Percentiles rank a stretch among this genome's conserved stretches.
Conservation (phyloP, 2,113 vertebrate species). For the Dipodomys spectabilis region DNA sequence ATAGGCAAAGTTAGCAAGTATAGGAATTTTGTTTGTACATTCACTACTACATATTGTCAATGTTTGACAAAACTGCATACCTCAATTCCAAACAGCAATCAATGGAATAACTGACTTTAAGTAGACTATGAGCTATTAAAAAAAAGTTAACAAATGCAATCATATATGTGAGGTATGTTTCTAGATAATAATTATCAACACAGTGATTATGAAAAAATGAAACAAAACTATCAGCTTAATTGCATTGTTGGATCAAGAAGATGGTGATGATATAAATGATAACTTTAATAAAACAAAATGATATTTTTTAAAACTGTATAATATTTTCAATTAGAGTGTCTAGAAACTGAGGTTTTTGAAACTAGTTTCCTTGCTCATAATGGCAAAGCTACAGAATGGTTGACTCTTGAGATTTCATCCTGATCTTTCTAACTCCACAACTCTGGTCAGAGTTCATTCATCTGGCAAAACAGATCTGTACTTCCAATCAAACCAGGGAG, state of each 20-base stretch:
- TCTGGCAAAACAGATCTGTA: not conserved
- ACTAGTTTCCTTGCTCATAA: fast-evolving
- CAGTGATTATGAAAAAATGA: not conserved
- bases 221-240: not conserved
- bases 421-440: not conserved
- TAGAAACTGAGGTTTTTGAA: not conserved
- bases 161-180: too few relatives aligned
- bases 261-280: not conserved
- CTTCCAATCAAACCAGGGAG: not conserved
- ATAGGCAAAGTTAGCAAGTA: too few relatives aligned
- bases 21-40: too few relatives aligned
- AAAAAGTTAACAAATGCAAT: not conserved
- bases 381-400: not conserved
- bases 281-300: not conserved
- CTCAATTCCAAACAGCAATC: not conserved
- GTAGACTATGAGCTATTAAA: not conserved
- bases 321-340: not conserved
- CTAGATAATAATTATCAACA: not conserved
- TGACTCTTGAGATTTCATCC: not conserved
- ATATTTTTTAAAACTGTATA: not conserved
- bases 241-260: not conserved
- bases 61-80: too few relatives aligned
- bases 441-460: not conserved
- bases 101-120: not conserved
- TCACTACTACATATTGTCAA: too few relatives aligned